Percentiles rank a stretch among this genome's conserved stretches.
These are phyloP conservation scores for Nephrotoma flavescens DNA, from an alignment of 2,888 invertebrate genomes.

Conservation along the genomic window DNA sequence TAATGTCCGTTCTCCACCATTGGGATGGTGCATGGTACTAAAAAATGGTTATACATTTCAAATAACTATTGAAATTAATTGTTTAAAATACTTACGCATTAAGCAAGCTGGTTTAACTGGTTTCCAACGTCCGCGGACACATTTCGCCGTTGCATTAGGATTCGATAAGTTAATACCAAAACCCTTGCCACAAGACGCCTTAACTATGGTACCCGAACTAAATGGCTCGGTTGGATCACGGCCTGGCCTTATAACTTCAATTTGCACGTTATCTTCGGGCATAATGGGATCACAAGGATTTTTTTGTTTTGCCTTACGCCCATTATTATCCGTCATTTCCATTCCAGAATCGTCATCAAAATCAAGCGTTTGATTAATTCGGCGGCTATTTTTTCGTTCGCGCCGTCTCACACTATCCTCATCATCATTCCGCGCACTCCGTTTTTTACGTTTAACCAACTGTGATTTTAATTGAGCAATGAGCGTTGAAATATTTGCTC, in stretches of 20 bases:
- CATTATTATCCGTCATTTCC: constrained; percentile 6
- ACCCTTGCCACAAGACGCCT: constrained; percentile 62
- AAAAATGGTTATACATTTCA: constrained; percentile 8
- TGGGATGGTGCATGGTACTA: constrained; percentile 59
- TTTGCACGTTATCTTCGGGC: constrained; percentile 46
- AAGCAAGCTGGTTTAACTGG: constrained; percentile 67
- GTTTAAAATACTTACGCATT: constrained; percentile 38
- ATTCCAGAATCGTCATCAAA: constrained; percentile 8
- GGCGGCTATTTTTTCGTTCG: neutral
- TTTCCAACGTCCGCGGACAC: constrained; percentile 73
- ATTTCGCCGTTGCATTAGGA: constrained; percentile 60
- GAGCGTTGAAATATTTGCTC: constrained; percentile 8
- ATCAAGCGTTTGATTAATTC: neutral
- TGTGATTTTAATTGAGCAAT: constrained; percentile 26
- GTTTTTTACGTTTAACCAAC: constrained; percentile 20
- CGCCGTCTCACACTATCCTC: constrained; percentile 4
- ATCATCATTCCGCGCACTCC: constrained; percentile 10
- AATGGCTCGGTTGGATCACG: constrained; percentile 54
- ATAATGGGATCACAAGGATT: constrained; percentile 50
- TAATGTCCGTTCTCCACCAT: constrained; percentile 53
- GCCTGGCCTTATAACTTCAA: constrained; percentile 56
- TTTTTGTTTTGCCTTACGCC: constrained; percentile 27
- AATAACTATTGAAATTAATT: neutral
- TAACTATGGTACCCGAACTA: constrained; percentile 61
- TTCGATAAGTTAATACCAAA: constrained; percentile 58